Conservation (phyloP, 2,797 vertebrate species). For the Spheniscus humboldti region DNA sequence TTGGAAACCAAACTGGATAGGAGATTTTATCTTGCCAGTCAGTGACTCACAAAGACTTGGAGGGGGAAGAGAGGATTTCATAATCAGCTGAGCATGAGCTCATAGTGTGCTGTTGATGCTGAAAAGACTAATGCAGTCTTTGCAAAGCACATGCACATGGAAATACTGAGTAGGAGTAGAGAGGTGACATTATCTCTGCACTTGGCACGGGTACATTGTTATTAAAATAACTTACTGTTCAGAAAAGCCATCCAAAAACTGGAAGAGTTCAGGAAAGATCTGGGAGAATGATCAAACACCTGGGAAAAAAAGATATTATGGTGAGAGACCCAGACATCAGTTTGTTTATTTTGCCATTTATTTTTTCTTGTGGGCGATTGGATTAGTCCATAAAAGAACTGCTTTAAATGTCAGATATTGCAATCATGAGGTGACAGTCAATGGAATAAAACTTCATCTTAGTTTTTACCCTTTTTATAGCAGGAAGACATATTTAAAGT, state of each 20-base stretch:
- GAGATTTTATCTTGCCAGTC: constrained; percentile 36
- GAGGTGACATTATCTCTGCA: constrained; percentile 22
- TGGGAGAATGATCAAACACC: not conserved
- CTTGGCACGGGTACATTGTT: not conserved
- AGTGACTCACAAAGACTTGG: constrained; percentile 40
- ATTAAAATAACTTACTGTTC: constrained; percentile 23
- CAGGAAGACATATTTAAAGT: not conserved
- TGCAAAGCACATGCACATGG: constrained; percentile 33
- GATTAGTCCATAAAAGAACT: not conserved
- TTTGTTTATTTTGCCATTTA: not conserved
- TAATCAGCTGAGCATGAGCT: constrained; percentile 63
- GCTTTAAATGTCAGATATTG: not conserved
- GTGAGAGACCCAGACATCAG: not conserved
- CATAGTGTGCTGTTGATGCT: constrained; percentile 28
- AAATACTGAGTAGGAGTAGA: constrained; percentile 45
- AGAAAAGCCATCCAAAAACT: constrained; percentile 12
- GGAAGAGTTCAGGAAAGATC: not conserved
- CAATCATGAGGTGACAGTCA: not conserved
- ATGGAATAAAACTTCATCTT: not conserved
- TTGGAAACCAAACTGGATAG: constrained; percentile 1
- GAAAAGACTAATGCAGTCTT: constrained; percentile 49
- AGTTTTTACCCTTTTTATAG: not conserved
- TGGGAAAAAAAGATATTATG: not conserved
- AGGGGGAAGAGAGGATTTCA: constrained; percentile 38
- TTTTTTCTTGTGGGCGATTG: not conserved